These are phyloP conservation scores for Myotis myotis DNA, from an alignment of 2,797 vertebrate species.

Conservation along the genomic window DNA sequence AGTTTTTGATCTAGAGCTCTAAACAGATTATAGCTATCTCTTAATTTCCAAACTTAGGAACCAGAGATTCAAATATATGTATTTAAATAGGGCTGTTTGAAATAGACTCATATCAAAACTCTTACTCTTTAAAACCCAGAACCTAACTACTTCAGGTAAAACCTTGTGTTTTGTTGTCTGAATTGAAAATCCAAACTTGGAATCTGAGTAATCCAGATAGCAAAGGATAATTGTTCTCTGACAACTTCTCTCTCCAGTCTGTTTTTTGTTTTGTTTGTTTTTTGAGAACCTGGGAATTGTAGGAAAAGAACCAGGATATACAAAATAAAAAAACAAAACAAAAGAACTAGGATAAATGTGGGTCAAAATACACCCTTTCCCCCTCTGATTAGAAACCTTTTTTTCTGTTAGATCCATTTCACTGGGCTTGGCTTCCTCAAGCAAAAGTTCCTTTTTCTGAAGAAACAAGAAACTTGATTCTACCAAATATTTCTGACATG, in stretches of 20 bases:
- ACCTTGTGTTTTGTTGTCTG: background rate
- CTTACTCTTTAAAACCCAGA: background rate
- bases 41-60: background rate
- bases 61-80: background rate
- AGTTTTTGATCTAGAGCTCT: background rate
- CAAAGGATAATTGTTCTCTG: background rate
- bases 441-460: conserved; percentile 97
- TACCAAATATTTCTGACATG: conserved; percentile 96
- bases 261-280: background rate
- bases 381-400: background rate
- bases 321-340: too few species aligned
- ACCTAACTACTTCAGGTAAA: background rate
- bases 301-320: background rate
- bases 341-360: background rate
- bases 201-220: background rate
- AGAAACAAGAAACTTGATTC: conserved; percentile 93
- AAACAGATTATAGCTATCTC: background rate
- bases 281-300: background rate
- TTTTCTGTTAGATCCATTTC: conserved; percentile 92
- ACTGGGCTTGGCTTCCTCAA: conserved; percentile 98
- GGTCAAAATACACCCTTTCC: background rate
- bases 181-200: background rate
- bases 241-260: background rate
- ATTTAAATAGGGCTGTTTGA: conserved; percentile 22
- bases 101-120: background rate